Percentiles rank a stretch among this genome's conserved stretches.
phyloP scores from a whole-genome alignment of 1,140 invertebrate genomes.

The Drosophila kepulauana region DNA sequence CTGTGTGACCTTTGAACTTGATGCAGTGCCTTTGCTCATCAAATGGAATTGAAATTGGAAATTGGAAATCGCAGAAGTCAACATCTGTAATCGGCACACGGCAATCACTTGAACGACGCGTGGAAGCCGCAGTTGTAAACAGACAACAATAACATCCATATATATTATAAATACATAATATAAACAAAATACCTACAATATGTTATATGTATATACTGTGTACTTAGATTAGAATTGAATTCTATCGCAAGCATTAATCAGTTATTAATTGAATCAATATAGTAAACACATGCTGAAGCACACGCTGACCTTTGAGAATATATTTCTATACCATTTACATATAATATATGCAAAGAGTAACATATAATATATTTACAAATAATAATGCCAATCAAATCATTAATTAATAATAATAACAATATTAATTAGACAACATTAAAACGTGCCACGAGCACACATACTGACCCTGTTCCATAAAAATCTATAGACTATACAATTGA shows the following conservation, averaged over 20 bases:
- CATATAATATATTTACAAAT: constrained; percentile 22
- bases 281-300: background rate
- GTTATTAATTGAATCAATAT: constrained; percentile 48
- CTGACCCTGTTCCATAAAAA: background rate
- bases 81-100: constrained; percentile 49
- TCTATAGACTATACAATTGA: too few species aligned
- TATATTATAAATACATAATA: constrained; percentile 8
- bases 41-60: constrained; percentile 21
- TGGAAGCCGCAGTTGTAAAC: constrained; percentile 44
- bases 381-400: constrained; percentile 39
- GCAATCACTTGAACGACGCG: constrained; percentile 48
- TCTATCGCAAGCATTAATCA: constrained; percentile 35
- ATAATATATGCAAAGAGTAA: too few species aligned
- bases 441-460: background rate
- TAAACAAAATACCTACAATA: constrained; percentile 2
- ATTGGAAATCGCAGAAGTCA: constrained; percentile 9
- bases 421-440: background rate
- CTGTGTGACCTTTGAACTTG: constrained; percentile 45
- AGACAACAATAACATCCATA: constrained; percentile 27
- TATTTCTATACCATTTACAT: constrained; percentile 5
- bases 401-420: constrained; percentile 35
- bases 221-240: constrained; percentile 27
- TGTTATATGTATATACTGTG: constrained; percentile 6
- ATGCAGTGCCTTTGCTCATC: constrained; percentile 25
- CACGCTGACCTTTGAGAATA: constrained; percentile 36